These are phyloP conservation scores for Chrysopilus asiliformis DNA, from an alignment of 2,888 invertebrate species.

Conservation along the genomic window DNA sequence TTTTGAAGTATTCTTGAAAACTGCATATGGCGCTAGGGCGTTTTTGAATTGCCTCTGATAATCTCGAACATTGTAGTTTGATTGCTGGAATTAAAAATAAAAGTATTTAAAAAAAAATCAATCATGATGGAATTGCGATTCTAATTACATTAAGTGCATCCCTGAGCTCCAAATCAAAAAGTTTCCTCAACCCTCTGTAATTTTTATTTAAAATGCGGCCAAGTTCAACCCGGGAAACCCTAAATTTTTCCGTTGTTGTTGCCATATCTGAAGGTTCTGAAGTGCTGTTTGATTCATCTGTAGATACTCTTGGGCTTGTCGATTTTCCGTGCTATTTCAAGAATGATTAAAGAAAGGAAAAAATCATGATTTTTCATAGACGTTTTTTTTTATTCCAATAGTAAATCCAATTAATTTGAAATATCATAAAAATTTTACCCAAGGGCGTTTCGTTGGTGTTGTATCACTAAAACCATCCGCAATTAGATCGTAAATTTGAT, in stretches of 20 bases:
- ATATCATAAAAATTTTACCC: not conserved
- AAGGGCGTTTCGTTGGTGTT: slow-evolving; percentile 4
- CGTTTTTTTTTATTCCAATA: too few species aligned
- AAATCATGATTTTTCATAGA: too few species aligned
- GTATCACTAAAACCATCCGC: slow-evolving; percentile 24
- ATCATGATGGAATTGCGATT: not conserved
- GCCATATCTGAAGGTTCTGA: slow-evolving; percentile 11
- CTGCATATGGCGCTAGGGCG: slow-evolving; percentile 18
- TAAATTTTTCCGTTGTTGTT: slow-evolving; percentile 29
- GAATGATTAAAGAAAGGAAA: too few species aligned
- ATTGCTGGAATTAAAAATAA: slow-evolving; percentile 22
- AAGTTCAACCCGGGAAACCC: slow-evolving; percentile 31
- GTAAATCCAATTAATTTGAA: too few species aligned
- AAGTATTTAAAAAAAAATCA: slow-evolving; percentile 9
- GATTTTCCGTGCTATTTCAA: not conserved
- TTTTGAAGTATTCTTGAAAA: slow-evolving; percentile 6
- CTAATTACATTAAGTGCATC: slow-evolving; percentile 31
- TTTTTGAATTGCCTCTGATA: slow-evolving; percentile 28
- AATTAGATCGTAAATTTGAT: slow-evolving; percentile 28
- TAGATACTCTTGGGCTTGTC: not conserved
- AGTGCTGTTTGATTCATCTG: too few species aligned
- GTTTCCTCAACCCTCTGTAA: slow-evolving; percentile 30
- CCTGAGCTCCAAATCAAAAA: slow-evolving; percentile 27
- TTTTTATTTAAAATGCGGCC: slow-evolving; percentile 32
- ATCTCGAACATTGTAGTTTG: slow-evolving; percentile 28